These are phyloP conservation scores for Parelbella ahira DNA, from an alignment of 2,888 invertebrate genomes.

Conservation along the genomic window DNA sequence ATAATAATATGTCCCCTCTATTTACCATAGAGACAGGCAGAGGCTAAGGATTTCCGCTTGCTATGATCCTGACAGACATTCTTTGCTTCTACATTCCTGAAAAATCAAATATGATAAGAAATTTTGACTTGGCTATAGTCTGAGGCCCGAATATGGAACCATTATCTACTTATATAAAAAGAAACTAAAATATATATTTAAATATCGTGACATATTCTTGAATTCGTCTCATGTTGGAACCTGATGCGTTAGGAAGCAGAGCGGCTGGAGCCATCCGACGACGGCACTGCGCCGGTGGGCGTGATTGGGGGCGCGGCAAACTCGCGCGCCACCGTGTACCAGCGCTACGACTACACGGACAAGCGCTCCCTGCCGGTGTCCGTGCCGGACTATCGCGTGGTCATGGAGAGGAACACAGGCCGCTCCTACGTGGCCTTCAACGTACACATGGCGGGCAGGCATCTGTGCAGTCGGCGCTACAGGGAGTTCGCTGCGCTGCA, in stretches of 20 bases:
- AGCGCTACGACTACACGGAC: slow-evolving; percentile 94
- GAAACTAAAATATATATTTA: no score
- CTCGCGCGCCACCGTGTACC: slow-evolving; percentile 67
- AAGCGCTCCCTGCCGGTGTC: slow-evolving; percentile 93
- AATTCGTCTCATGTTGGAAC: no score
- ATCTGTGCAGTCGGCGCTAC: slow-evolving; percentile 97
- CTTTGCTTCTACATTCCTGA: no score
- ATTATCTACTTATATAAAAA: no score
- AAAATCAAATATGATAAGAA: no score
- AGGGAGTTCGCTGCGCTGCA: slow-evolving; percentile 96
- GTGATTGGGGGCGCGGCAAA: slow-evolving; percentile 72
- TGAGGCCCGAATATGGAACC: no score
- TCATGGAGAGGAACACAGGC: slow-evolving; percentile 89
- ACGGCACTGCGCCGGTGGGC: slow-evolving; percentile 73
- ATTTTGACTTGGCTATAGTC: no score
- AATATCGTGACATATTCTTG: no score
- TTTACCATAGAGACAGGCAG: no score
- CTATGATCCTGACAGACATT: no score
- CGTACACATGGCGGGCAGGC: slow-evolving; percentile 99
- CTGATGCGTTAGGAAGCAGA: slow-evolving; percentile 95
- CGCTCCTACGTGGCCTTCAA: slow-evolving; percentile 97
- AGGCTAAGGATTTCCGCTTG: no score
- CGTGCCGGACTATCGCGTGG: slow-evolving; percentile 96
- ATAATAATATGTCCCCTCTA: no score
- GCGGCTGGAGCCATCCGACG: slow-evolving; percentile 91